These are phyloP conservation scores for Philereme vetulata DNA, from an alignment of 2,888 invertebrate genomes.

Conservation along the genomic window DNA sequence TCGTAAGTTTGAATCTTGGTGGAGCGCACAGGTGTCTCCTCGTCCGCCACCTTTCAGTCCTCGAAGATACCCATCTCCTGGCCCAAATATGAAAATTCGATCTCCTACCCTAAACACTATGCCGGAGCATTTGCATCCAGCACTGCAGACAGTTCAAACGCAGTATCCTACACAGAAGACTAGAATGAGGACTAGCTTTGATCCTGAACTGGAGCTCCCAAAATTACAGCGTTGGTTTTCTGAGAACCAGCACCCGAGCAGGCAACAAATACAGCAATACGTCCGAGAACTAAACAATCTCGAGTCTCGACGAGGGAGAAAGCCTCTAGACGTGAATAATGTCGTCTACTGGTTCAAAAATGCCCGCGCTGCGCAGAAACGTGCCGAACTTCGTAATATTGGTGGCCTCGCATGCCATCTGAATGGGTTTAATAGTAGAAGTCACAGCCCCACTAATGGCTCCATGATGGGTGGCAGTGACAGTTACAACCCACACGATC, in stretches of 20 bases:
- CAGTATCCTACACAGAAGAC: slow-evolving; percentile 94
- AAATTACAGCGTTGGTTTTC: slow-evolving; percentile 98
- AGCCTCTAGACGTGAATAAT: slow-evolving; percentile 97
- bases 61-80: slow-evolving; percentile 77
- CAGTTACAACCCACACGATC: slow-evolving; percentile 83
- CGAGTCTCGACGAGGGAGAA: slow-evolving; percentile 95
- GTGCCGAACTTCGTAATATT: slow-evolving; percentile 91
- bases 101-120: slow-evolving; percentile 73
- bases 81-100: slow-evolving; percentile 72
- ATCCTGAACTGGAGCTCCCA: slow-evolving; percentile 97
- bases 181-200: slow-evolving; percentile 98
- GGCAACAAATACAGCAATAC: slow-evolving; percentile 98
- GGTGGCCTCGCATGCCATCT: slow-evolving; percentile 84
- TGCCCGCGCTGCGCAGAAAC: slow-evolving; percentile 96
- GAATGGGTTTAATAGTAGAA: slow-evolving; percentile 86
- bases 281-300: slow-evolving; percentile 96
- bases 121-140: slow-evolving; percentile 87
- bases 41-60: slow-evolving; percentile 80
- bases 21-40: slow-evolving; percentile 89
- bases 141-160: slow-evolving; percentile 89
- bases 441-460: slow-evolving; percentile 86
- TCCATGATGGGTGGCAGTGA: slow-evolving; percentile 85
- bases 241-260: slow-evolving; percentile 98
- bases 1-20: slow-evolving; percentile 96
- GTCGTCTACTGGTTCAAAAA: slow-evolving; percentile 99